Evolutionary conservation across 1,140 invertebrate genomes (phyloP).

Genomic region (Euschistus heros): DNA sequence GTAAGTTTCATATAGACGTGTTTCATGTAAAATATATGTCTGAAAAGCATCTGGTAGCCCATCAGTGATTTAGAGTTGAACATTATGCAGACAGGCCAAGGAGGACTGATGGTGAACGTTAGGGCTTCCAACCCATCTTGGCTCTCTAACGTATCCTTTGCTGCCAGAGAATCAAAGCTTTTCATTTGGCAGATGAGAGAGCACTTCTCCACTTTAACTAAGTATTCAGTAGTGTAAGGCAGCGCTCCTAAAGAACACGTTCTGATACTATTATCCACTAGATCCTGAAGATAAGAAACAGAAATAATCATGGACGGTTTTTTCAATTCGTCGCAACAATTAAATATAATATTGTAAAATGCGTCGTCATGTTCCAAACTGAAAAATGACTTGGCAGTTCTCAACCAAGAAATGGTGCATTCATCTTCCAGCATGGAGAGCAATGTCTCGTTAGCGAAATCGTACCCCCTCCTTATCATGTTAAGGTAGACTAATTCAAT

Average conservation of each 20-base stretch:
- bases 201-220: not conserved
- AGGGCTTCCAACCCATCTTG: not conserved
- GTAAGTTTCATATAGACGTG: not conserved
- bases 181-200: not conserved
- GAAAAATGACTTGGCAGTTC: not conserved
- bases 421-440: not conserved
- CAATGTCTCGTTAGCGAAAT: not conserved
- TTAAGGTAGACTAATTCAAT: not conserved
- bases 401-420: not conserved
- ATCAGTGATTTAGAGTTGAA: not conserved
- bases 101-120: not conserved
- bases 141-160: not conserved
- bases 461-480: not conserved
- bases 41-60: constrained; percentile 2
- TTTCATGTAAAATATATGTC: constrained; percentile 5
- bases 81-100: not conserved
- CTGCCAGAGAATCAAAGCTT: not conserved
- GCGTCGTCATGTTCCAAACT: not conserved
- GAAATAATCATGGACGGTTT: not conserved
- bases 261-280: not conserved
- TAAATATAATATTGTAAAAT: not conserved
- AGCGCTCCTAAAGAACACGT: not conserved
- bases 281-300: not conserved
- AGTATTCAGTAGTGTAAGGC: not conserved
- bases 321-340: not conserved